Conservation (phyloP, 2,888 invertebrate genomes). For the Mactromeris polynyma region DNA sequence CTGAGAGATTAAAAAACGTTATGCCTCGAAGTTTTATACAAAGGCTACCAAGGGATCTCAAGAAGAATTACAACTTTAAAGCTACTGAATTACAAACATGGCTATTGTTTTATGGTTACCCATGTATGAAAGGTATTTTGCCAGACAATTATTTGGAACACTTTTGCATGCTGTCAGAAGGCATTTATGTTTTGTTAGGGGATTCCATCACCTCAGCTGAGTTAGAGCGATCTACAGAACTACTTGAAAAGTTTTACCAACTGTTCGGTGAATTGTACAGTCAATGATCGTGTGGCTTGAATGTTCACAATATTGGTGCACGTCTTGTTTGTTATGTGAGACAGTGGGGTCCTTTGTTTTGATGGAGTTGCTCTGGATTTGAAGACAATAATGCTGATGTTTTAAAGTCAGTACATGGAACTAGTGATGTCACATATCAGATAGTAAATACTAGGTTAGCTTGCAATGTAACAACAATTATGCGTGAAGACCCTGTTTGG, state of each 20-base stretch:
- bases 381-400: conserved; percentile 35
- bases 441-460: conserved; percentile 3
- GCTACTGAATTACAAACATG: conserved; percentile 54
- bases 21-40: conserved; percentile 44
- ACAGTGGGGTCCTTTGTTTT: conserved; percentile 38
- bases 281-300: conserved; percentile 36
- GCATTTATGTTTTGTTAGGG: conserved; percentile 24
- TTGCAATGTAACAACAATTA: background rate
- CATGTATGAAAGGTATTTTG: conserved; percentile 45
- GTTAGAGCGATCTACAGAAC: conserved; percentile 9
- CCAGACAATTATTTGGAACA: conserved; percentile 30
- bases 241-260: conserved; percentile 37
- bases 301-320: conserved; percentile 46
- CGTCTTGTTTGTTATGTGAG: conserved; percentile 35
- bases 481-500: background rate
- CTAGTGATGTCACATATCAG: conserved; percentile 30
- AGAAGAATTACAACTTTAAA: conserved; percentile 52
- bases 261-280: conserved; percentile 23
- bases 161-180: conserved; percentile 37
- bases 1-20: conserved; percentile 35
- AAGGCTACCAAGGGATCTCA: conserved; percentile 46
- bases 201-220: conserved; percentile 24
- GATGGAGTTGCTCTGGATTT: conserved; percentile 41
- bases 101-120: conserved; percentile 45
- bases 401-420: conserved; percentile 42